Evolutionary conservation across 1,140 invertebrate genomes (phyloP).

Genomic region (Ips nitidus): DNA sequence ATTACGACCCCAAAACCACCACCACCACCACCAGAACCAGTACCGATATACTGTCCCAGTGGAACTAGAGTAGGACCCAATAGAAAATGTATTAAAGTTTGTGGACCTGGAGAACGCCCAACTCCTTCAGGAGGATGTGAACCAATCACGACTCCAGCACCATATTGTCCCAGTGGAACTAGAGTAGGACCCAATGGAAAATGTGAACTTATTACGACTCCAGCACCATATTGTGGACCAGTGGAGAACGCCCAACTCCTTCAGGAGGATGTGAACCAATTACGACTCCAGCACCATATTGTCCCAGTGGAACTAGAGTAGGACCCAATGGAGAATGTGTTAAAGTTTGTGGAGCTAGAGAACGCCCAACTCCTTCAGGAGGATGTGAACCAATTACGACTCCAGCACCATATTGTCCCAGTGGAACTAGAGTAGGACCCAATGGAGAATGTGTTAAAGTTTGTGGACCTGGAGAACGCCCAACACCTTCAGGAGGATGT

Average conservation of each 20-base stretch:
- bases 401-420: conserved; percentile 9
- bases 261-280: conserved; percentile 31
- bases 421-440: conserved; percentile 7
- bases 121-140: conserved; percentile 30
- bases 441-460: conserved; percentile 8
- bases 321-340: conserved; percentile 20
- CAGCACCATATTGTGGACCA: conserved; percentile 14
- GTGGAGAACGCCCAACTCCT: conserved; percentile 16
- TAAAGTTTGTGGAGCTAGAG: conserved; percentile 15
- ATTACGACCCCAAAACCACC: conserved; percentile 1
- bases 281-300: background rate
- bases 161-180: conserved; percentile 5
- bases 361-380: conserved; percentile 23
- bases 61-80: conserved; percentile 17
- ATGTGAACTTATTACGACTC: background rate
- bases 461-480: conserved; percentile 15
- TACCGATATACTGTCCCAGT: background rate
- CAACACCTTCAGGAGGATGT: conserved; percentile 20
- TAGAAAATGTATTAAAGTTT: conserved; percentile 16
- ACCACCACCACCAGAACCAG: background rate
- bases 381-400: conserved; percentile 9
- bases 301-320: background rate
- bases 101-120: conserved; percentile 24
- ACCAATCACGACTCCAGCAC: background rate
- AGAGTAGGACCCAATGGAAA: conserved; percentile 10